A percentile compares a stretch with the other conserved stretches of the same genome.
phyloP scores from a whole-genome alignment of 2,797 vertebrate genomes.

The Synaphobranchus kaupii region DNA sequence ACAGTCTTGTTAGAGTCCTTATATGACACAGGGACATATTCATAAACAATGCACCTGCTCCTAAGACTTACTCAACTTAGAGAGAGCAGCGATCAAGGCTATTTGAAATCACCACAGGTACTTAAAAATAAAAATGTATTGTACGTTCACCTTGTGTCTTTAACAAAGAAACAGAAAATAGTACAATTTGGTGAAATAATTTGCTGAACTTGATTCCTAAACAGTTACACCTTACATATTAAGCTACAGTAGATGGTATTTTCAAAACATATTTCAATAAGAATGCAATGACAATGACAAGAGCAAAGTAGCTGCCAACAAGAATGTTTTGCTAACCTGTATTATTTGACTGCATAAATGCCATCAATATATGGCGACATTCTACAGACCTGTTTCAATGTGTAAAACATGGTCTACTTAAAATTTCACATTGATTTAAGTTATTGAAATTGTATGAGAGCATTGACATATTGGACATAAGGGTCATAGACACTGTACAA shows the following conservation, averaged over 20 bases:
- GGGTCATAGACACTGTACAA: no score
- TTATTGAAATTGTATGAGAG: no score
- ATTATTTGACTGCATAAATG: neutral
- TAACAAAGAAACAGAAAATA: neutral
- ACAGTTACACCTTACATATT: neutral
- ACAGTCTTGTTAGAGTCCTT: neutral
- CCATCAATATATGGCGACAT: neutral
- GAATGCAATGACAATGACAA: constrained; percentile 1
- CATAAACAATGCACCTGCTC: neutral
- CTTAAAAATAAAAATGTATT: neutral
- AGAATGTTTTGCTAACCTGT: neutral
- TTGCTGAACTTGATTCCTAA: neutral
- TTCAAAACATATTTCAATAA: neutral
- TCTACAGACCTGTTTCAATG: neutral
- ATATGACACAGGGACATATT: neutral
- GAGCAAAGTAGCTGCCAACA: neutral
- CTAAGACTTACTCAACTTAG: neutral
- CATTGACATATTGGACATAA: no score
- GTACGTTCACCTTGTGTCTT: neutral
- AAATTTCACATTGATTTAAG: neutral
- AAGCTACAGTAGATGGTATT: neutral
- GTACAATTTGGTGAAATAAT: neutral
- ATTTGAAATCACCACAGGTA: neutral
- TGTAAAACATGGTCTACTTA: neutral
- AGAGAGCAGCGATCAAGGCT: neutral